Evolutionary conservation across 2,888 invertebrate genomes (phyloP), one percentile per base, ranked within the genome.

Genomic region (Synergus umbraculus): DNA sequence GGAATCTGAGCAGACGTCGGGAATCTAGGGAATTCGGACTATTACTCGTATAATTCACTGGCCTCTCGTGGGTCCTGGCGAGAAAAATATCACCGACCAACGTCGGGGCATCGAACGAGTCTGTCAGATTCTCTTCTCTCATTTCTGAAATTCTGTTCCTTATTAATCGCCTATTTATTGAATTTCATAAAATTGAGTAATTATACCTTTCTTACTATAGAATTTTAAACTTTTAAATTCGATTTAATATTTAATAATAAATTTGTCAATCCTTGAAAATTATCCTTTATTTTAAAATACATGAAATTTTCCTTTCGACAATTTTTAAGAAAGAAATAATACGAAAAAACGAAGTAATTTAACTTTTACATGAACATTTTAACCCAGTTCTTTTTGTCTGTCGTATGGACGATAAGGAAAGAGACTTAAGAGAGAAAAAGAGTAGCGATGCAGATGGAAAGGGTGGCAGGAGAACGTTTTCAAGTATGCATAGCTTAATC

Each of bases 401-500:
- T 22, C 22, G 60, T 12, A 0, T 4, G 18, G 4, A 22, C 4
- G 22, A 15, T 13, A 37, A 54, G 46, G 37, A 49, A 54, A 49
- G 66, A 46, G 46, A 46, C 41, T n/a, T 41, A n/a, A 15, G 18
- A 44, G 18, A 15, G 76, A 78, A 46, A 49, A 29, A 73, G 43
- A 54, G 46, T 10, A 49, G 18, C 44, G 15, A 41, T 58, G 9
- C 67, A 46, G 37, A 67, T 78, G 63, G 64, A 78, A 78, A 83
- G 81, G 82, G 85, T 86, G 83, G 85, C 76, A 78, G 76, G 80
- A 80, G 67, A 82, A 67, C 83, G 85, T 87, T 87, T 87, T 89
- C 86, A 88, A 87, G 86, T 87, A 88, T 89, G 87, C 88, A 89
- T 88, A 87, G 88, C 83, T 87, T 87, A 86, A 89, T 88, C 87